phyloP scores from a whole-genome alignment of 2,888 invertebrate species.

The Parnassius apollo region DNA sequence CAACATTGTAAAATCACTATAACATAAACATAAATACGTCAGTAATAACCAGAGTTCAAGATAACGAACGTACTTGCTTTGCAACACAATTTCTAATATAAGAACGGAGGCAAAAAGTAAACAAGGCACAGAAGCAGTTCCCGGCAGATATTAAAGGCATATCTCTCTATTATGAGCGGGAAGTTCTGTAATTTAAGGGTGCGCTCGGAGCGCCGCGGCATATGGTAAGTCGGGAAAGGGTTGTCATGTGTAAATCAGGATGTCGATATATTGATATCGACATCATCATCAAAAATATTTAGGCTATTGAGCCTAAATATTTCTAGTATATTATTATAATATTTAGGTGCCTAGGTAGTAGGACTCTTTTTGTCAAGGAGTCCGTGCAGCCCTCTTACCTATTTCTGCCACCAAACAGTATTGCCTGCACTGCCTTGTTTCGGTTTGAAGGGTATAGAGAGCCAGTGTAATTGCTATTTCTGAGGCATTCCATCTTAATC shows the following conservation, averaged over 20 bases:
- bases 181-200: slow-evolving; percentile 80
- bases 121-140: slow-evolving; percentile 67
- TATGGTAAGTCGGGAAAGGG: slow-evolving; percentile 68
- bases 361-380: too few relatives aligned
- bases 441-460: too few relatives aligned
- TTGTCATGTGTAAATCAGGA: slow-evolving; percentile 36
- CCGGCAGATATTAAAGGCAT: slow-evolving; percentile 81
- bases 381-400: too few relatives aligned
- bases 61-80: slow-evolving; percentile 28
- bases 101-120: slow-evolving; percentile 75
- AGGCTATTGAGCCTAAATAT: not conserved
- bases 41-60: slow-evolving; percentile 25
- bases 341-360: too few relatives aligned
- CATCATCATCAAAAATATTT: too few relatives aligned
- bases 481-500: too few relatives aligned
- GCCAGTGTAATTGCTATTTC: too few relatives aligned
- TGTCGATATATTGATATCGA: slow-evolving; percentile 20
- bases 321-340: not conserved
- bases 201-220: slow-evolving; percentile 64
- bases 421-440: too few relatives aligned
- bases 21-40: slow-evolving; percentile 15
- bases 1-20: slow-evolving; percentile 1
- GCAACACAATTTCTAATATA: slow-evolving; percentile 65
- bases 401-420: too few relatives aligned
- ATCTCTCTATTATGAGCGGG: slow-evolving; percentile 81